A percentile compares a stretch with the other conserved stretches of the same genome.
Evolutionary conservation across 2,113 vertebrate species (phyloP).

Genomic region (mouse (Mus musculus)): DNA sequence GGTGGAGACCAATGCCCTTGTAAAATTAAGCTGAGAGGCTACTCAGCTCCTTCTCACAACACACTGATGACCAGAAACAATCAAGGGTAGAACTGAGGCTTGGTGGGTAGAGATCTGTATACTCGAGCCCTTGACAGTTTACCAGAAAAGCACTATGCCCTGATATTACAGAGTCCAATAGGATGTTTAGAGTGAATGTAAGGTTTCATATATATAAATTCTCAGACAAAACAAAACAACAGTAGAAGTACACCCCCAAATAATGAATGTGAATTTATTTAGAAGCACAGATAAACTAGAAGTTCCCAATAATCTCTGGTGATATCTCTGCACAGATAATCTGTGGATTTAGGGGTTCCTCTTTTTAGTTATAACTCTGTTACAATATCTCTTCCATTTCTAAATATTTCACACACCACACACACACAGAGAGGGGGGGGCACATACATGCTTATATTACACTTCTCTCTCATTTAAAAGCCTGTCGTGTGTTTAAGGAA

Average conservation of each 20-base stretch:
- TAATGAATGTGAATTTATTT: too few relatives aligned
- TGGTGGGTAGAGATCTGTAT: background rate
- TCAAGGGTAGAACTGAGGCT: background rate
- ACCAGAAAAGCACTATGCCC: background rate
- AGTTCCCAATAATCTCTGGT: background rate
- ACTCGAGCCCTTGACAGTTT: background rate
- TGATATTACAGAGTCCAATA: background rate
- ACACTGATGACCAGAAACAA: background rate
- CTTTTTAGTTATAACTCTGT: background rate
- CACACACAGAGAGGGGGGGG: background rate
- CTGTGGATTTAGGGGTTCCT: background rate
- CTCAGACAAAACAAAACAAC: too few relatives aligned
- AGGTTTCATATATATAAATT: too few relatives aligned
- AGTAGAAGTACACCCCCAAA: too few relatives aligned
- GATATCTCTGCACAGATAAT: background rate
- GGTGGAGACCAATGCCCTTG: accelerated
- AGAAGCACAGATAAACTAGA: background rate
- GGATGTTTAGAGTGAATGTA: background rate
- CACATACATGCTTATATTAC: background rate
- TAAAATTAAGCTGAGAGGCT: background rate
- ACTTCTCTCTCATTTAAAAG: background rate
- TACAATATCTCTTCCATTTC: background rate
- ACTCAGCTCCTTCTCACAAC: background rate
- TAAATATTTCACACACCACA: background rate
- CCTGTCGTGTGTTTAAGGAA: background rate